Conservation (phyloP, 2,113 vertebrate genomes). For the Gorsachius goisagi region DNA sequence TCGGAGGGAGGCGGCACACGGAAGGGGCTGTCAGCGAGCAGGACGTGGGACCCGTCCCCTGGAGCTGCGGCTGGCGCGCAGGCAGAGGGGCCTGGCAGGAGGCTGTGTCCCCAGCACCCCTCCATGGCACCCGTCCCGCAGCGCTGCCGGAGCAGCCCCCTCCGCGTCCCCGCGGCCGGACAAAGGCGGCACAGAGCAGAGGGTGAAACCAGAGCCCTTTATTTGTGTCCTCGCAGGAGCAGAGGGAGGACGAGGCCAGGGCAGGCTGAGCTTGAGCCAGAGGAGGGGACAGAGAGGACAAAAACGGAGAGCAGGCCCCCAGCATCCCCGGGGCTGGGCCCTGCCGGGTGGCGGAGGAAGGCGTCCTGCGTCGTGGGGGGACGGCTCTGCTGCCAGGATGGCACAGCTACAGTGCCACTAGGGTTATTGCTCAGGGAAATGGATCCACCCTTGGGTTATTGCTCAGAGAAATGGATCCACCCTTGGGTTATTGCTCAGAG, state of each 20-base stretch:
- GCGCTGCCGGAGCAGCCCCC: not conserved
- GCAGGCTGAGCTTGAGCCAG: not conserved
- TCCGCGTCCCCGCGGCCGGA: fast-evolving
- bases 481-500: not conserved
- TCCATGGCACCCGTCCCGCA: not conserved
- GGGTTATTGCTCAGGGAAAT: not conserved
- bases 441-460: not conserved
- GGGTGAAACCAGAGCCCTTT: constrained; percentile 58
- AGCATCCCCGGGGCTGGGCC: not conserved
- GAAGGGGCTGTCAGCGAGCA: not conserved
- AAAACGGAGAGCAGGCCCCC: not conserved
- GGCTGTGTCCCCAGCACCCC: not conserved
- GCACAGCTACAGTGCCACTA: not conserved
- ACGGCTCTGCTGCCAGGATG: not conserved
- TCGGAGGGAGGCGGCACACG: not conserved
- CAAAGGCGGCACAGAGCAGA: constrained; percentile 25
- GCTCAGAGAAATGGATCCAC: not conserved
- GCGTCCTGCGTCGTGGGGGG: fast-evolving
- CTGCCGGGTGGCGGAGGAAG: fast-evolving
- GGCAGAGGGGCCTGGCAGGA: not conserved
- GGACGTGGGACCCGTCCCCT: not conserved
- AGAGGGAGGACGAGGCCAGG: not conserved
- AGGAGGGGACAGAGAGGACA: not conserved
- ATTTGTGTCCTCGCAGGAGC: not conserved
- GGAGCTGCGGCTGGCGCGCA: not conserved